Evolutionary conservation across 2,797 vertebrate species (phyloP).

Genomic region (Balearica regulorum): DNA sequence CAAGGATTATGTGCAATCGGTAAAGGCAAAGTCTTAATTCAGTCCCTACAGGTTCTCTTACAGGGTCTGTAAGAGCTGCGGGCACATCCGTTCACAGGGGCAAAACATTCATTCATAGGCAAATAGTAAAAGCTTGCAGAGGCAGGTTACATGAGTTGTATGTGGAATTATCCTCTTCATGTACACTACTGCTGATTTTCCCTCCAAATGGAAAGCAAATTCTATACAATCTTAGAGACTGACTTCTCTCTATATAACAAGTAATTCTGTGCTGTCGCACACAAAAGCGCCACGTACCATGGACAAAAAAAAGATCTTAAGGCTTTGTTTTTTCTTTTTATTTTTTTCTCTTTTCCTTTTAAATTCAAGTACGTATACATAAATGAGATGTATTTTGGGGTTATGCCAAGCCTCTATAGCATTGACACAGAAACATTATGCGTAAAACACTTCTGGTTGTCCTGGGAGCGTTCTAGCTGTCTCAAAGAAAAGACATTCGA

Average conservation of each 20-base stretch:
- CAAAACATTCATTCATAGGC: not conserved
- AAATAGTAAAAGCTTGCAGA: not conserved
- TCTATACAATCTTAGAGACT: not conserved
- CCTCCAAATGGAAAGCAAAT: not conserved
- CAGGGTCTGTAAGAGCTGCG: not conserved
- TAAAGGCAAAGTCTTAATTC: not conserved
- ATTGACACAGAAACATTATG: not conserved
- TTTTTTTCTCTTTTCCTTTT: not conserved
- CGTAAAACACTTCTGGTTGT: not conserved
- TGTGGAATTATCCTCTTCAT: not conserved
- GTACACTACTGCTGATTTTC: not conserved
- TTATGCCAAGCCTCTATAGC: not conserved
- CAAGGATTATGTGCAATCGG: not conserved
- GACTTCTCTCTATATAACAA: not conserved
- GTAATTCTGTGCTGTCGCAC: not conserved
- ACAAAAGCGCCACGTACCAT: rapidly evolving
- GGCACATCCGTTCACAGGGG: not conserved
- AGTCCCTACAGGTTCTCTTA: not conserved
- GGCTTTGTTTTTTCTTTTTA: not conserved
- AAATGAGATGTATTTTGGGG: not conserved
- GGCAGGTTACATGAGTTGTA: not conserved
- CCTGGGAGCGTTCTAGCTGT: not conserved
- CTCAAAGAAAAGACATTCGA: not conserved
- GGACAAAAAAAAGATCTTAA: not conserved
- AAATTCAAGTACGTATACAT: not conserved